These are phyloP conservation scores for Diachasma alloeum DNA, from an alignment of 1,140 invertebrate species.

Conservation along the genomic window DNA sequence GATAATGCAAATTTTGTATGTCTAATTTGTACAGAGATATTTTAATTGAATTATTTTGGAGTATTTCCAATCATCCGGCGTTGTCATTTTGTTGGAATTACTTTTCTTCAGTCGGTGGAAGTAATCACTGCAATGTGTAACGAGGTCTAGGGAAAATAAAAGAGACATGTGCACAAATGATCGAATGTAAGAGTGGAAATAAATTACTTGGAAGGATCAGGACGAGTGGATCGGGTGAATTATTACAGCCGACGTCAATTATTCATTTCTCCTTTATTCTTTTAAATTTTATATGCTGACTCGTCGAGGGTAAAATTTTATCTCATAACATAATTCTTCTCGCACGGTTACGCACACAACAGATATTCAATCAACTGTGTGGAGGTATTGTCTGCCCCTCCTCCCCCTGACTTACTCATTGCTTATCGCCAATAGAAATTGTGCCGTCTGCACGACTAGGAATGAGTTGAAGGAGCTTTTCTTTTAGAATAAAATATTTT, in stretches of 20 bases:
- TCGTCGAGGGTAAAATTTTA: constrained; percentile 1
- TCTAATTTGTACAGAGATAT: constrained; percentile 33
- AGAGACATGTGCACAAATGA: background rate
- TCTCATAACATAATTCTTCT: background rate
- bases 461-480: constrained; percentile 3
- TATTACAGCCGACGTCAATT: background rate
- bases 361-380: constrained; percentile 1
- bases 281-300: background rate
- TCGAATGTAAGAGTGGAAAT: background rate
- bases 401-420: background rate
- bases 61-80: background rate
- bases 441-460: background rate
- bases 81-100: background rate
- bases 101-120: background rate
- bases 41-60: background rate
- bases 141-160: background rate
- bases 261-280: background rate
- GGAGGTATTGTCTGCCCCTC: constrained; percentile 9
- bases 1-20: constrained; percentile 36
- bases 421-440: background rate
- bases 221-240: background rate
- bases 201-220: background rate
- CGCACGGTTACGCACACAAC: background rate
- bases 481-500: background rate
- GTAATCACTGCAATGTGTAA: background rate